Evolutionary conservation across 2,888 invertebrate species (phyloP), one percentile per base, ranked within the genome.

Genomic region (Sinodicranocentrus sp.): DNA sequence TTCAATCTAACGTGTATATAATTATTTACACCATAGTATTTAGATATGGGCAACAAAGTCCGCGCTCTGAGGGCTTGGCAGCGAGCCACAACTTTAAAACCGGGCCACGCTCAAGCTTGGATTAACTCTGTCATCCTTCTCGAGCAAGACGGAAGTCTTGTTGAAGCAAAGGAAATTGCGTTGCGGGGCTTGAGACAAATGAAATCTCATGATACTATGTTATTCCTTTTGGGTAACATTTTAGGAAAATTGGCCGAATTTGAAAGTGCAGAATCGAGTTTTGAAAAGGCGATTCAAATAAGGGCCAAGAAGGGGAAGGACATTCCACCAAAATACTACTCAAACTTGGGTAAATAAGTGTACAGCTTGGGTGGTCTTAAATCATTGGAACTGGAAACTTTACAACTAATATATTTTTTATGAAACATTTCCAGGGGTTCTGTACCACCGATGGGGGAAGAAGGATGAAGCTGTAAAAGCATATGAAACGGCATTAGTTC

Each of bases 401-500:
- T 52, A 52, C n/a, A 52, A n/a, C 10, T 13, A 21, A 54, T 54
- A 21, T 54, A 8, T 54, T 13, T 44, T 52, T 65, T 43, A 52
- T 17, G 10, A 54, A 23, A n/a, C 2, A 59, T 59, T 48, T 79
- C 39, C 84, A 95, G 96, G 96, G 80, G 97, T 98, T 21, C 92
- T 98, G n/a, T 97, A 97, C 90, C 97, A 97, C 91, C 94, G 97
- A 23, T 97, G 97, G 97, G 94, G 94, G 86, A 96, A 95, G 91
- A 92, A 93, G 82, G 92, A 93, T 5, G 91, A 93, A 88, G 98
- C 98, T 0, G 93, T 94, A 89, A 90, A 92, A 85, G 93, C 94
- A 91, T 98, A 98, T 90, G 91, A 91, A 88, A 93, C 92, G 89
- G 96, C 97, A 15, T 91, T 98, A 71, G 91, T 92, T 89, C 90